These are phyloP conservation scores for Schizothorax lantsangensis DNA, from an alignment of 2,797 vertebrate genomes.

Conservation along the genomic window DNA sequence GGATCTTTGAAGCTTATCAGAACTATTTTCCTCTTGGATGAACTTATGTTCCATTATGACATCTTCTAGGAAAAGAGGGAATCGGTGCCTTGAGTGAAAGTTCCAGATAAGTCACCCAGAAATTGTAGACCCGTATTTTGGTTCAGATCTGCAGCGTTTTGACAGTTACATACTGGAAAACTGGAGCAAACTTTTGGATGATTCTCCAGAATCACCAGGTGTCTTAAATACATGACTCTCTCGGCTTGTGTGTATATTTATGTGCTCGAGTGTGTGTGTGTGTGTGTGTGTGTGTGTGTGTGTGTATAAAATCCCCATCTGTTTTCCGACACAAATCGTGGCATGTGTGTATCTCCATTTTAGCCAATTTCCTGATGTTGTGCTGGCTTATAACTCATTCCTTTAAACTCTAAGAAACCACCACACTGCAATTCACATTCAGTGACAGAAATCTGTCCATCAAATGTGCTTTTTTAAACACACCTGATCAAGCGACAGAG, in stretches of 20 bases:
- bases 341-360: constrained; percentile 64
- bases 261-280: constrained; percentile 25
- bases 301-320: constrained; percentile 61
- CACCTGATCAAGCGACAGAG: not conserved
- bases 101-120: constrained; percentile 45
- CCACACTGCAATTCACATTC: constrained; percentile 64
- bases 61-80: constrained; percentile 3
- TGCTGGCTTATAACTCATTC: constrained; percentile 70
- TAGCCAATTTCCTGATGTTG: constrained; percentile 71
- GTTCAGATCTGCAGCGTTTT: constrained; percentile 40
- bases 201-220: constrained; percentile 62
- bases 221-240: constrained; percentile 62
- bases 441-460: constrained; percentile 61
- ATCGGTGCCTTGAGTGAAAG: not conserved
- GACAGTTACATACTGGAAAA: constrained; percentile 55
- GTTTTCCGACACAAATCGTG: constrained; percentile 67
- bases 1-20: constrained; percentile 27
- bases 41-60: constrained; percentile 40
- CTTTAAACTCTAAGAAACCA: constrained; percentile 64
- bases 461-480: constrained; percentile 56
- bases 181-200: constrained; percentile 52
- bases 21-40: constrained; percentile 29
- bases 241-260: constrained; percentile 46
- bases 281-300: constrained; percentile 4
- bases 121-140: constrained; percentile 37